Base-by-base conservation (phyloP, 2,888 invertebrate species). In the Heliconius aoede region DNA sequence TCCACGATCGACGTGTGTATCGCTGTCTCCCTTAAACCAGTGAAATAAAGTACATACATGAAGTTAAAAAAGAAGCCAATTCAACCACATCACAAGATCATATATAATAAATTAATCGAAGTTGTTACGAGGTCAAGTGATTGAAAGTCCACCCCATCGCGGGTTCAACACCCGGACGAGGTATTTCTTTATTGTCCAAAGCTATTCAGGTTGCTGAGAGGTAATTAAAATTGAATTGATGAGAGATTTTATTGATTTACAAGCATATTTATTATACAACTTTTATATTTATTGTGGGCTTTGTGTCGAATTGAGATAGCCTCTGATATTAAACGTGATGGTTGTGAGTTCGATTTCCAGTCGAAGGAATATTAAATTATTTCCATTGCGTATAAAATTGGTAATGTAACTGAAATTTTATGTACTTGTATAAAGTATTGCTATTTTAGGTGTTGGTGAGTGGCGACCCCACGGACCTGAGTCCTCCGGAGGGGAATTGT, bases 61-160 rank as follows among this genome's bases (percentile, higher is more conserved):
- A 26, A 15, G 15, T 4, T 15, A 24, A 26, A 60, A 60, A 28
- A 21, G 46, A 68, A 68, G 15, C 21, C 28, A 28, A 65, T 36
- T 24, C 24, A 40, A 40, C n/a, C 36, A 65, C 65, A 24, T 65
- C 32, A 24, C n/a, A 65, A 65, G 24, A 24, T 24, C 24, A 36
- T 64, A 64, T 24, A 64, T 24, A n/a, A 69, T 69, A 69, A 69
- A 69, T 69, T 69, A 69, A 69, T 69, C n/a, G 5, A 51, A 26
- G 28, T 46, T 58, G 72, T 76, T 62, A 76, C 8, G 51, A 72
- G 79, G 78, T 79, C 79, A 78, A 79, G 74, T 74, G 78, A 74
- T 78, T 78, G 76, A 74, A 78, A 72, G 76, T 74, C 55, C 67
- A 78, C 40, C 65, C 65, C 36, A 36, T 78, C 65, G 69, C 71